Evolutionary conservation across 2,797 vertebrate species (phyloP), one percentile per base, ranked within the genome.

Genomic region (Muscicapa comitata): DNA sequence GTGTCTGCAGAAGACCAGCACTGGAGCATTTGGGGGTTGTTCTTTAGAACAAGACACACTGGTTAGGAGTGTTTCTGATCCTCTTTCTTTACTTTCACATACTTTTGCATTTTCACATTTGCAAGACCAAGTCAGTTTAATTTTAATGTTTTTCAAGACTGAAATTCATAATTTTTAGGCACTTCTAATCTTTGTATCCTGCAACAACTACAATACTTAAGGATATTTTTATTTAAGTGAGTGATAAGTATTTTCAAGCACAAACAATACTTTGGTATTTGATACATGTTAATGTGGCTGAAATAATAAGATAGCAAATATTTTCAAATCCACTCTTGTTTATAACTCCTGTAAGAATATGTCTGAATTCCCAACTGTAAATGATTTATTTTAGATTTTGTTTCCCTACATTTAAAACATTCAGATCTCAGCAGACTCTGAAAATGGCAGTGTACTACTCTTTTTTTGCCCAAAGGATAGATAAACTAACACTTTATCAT

Each of bases 401-500:
- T 47, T 93, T 74, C 35, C 25, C 28, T 50, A 67, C 1, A 0
- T 89, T 87, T 54, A 79, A 12, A 79, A 66, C 7, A 43, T 63
- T 61, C 76, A 48, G 13, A 76, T 67, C n/a, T 87, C 84, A 73
- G 26, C 13, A 95, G 37, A 59, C 26, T 91, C 67, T 48, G 85
- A 79, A 93, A 92, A 85, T 24, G 25, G 35, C 50, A 87, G 51
- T 33, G 63, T 47, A 57, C 29, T 77, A 43, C 33, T 65, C 81
- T 76, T 78, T 92, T 74, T 53, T 83, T 86, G n/a, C 42, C 57
- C 45, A 85, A 92, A 94, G 68, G 35, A 57, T 55, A 81, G 65
- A 94, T 83, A 97, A 94, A 91, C 88, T 68, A 87, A 73, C 66
- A 86, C 40, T 94, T 95, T 48, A 91, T 80, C 61, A 86, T 4